Evolutionary conservation across 1,140 invertebrate species (phyloP).

Genomic region (Bombus balteatus): DNA sequence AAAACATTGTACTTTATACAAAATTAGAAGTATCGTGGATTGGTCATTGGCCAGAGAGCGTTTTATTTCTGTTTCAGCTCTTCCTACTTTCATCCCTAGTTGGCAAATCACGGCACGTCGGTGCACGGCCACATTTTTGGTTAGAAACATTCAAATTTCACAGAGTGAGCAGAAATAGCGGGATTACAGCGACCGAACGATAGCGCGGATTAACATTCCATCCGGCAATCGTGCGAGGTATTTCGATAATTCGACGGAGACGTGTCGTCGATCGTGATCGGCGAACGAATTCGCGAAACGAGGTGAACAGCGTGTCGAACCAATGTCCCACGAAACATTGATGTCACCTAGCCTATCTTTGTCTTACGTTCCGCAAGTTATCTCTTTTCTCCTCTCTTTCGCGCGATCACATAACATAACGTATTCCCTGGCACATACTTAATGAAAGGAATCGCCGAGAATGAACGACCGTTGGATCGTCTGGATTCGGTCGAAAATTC

Average conservation of each 20-base stretch:
- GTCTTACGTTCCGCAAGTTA: background rate
- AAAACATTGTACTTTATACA: background rate
- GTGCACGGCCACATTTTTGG: constrained; percentile 36
- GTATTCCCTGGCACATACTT: constrained; percentile 18
- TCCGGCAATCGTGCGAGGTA: constrained; percentile 61
- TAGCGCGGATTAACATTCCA: constrained; percentile 66
- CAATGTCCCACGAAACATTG: constrained; percentile 58
- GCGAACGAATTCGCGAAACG: constrained; percentile 70
- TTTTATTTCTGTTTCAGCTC: background rate
- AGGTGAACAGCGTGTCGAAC: constrained; percentile 62
- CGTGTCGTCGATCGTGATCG: constrained; percentile 73
- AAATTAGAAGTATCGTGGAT: background rate
- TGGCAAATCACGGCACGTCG: constrained; percentile 37
- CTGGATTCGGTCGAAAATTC: constrained; percentile 18
- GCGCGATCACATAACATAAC: constrained; percentile 42
- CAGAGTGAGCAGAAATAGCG: constrained; percentile 61
- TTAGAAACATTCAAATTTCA: constrained; percentile 56
- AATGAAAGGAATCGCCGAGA: constrained; percentile 37
- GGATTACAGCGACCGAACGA: constrained; percentile 36
- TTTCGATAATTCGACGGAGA: constrained; percentile 73
- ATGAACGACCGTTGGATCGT: constrained; percentile 17
- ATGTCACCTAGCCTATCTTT: constrained; percentile 35
- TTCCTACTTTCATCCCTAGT: constrained; percentile 3
- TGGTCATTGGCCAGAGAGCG: background rate
- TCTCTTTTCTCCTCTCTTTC: background rate